phyloP scores from a whole-genome alignment of 1,140 invertebrate genomes.

The Melanaphis sacchari region DNA sequence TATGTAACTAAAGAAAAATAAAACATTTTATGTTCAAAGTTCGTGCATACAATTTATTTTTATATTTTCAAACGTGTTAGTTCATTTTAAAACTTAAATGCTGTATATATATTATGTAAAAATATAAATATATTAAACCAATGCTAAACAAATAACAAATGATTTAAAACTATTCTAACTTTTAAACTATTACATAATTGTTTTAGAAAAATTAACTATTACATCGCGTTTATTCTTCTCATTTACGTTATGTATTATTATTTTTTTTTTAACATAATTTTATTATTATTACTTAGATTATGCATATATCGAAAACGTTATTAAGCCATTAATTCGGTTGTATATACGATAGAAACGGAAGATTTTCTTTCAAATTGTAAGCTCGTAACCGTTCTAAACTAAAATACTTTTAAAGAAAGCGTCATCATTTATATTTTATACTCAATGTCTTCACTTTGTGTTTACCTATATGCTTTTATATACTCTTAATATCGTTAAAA shows the following conservation, averaged over 20 bases:
- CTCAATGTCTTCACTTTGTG: background rate
- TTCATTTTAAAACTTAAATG: constrained; percentile 1
- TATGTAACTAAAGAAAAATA: background rate
- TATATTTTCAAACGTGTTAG: background rate
- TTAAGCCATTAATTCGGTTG: background rate
- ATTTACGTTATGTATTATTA: background rate
- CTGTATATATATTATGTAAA: background rate
- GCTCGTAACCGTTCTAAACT: background rate
- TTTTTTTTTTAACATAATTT: background rate
- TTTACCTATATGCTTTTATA: background rate
- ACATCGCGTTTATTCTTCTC: constrained; percentile 10
- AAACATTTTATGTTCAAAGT: background rate
- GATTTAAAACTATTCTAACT: background rate
- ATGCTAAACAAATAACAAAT: background rate
- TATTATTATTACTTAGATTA: background rate
- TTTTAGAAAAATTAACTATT: background rate
- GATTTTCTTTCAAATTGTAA: background rate
- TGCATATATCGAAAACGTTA: background rate
- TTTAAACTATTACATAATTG: background rate
- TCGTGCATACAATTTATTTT: constrained; percentile 17
- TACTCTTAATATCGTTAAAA: too few species aligned
- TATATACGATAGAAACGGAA: background rate
- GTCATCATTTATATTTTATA: background rate
- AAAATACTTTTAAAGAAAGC: background rate
- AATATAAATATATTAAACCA: background rate